Percentiles rank a stretch among this genome's conserved stretches.
Conservation (phyloP, 1,140 invertebrate genomes). For the Ips nitidus region DNA sequence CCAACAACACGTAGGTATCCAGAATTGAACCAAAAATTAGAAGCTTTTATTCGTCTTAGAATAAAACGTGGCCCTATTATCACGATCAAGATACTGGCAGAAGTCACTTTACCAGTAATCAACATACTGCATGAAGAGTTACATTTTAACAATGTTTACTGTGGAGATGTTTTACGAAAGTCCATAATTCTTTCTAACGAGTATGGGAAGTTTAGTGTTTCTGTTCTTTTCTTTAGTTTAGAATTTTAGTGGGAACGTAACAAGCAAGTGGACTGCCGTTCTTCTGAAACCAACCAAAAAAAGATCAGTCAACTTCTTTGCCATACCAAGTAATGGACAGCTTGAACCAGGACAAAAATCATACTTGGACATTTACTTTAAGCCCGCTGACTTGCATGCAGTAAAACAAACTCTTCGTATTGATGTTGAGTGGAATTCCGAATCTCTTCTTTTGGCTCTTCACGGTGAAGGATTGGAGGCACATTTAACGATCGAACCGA, state of each 20-base stretch:
- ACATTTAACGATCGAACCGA: constrained; percentile 47
- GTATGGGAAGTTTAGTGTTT: constrained; percentile 4
- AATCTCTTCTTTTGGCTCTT: constrained; percentile 43
- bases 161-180: constrained; percentile 19
- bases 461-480: constrained; percentile 49
- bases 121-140: constrained; percentile 8
- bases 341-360: constrained; percentile 32
- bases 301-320: constrained; percentile 29
- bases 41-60: constrained; percentile 38
- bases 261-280: constrained; percentile 49
- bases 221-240: neutral
- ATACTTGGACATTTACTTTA: constrained; percentile 42
- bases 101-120: constrained; percentile 24
- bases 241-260: constrained; percentile 50
- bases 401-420: constrained; percentile 46
- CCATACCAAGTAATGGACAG: constrained; percentile 40
- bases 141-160: constrained; percentile 17
- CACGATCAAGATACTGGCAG: constrained; percentile 27
- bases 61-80: constrained; percentile 35
- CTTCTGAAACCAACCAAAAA: constrained; percentile 37
- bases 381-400: constrained; percentile 38
- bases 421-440: constrained; percentile 43
- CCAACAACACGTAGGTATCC: constrained; percentile 6
- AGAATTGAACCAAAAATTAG: constrained; percentile 12
- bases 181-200: constrained; percentile 9